phyloP scores from a whole-genome alignment of 2,797 vertebrate species.

The Leptodactylus fallax region DNA sequence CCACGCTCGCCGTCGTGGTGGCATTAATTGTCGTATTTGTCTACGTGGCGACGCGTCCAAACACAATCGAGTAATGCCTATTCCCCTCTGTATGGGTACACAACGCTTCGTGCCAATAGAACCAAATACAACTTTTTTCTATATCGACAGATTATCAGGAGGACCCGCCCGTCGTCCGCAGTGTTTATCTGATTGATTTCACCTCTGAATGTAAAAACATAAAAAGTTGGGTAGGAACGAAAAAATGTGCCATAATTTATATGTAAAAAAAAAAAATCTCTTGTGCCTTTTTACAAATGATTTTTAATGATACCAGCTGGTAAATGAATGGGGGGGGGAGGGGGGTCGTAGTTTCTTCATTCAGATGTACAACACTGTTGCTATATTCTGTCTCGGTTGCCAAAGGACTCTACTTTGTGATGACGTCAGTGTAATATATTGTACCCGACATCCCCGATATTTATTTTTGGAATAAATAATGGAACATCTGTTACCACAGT shows the following conservation, averaged over 20 bases:
- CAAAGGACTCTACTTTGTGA: constrained; percentile 78
- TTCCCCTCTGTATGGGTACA: constrained; percentile 61
- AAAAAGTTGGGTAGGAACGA: constrained; percentile 69
- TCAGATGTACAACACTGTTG: constrained; percentile 34
- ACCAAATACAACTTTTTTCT: constrained; percentile 48
- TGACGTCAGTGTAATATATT: constrained; percentile 76
- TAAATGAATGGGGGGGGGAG: background rate
- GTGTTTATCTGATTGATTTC: constrained; percentile 69
- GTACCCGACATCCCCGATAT: constrained; percentile 74
- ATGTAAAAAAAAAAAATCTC: constrained; percentile 67
- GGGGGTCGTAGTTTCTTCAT: background rate
- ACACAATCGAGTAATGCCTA: constrained; percentile 80
- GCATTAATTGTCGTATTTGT: constrained; percentile 93
- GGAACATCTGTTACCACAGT: constrained; percentile 58
- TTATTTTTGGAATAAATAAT: constrained; percentile 86
- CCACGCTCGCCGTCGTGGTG: constrained; percentile 87
- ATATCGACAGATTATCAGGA: constrained; percentile 64
- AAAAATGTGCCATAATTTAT: constrained; percentile 72
- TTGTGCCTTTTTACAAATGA: constrained; percentile 80
- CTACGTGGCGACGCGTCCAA: constrained; percentile 92
- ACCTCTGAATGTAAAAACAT: constrained; percentile 69
- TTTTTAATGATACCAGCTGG: constrained; percentile 53
- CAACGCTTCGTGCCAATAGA: constrained; percentile 53
- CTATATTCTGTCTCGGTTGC: constrained; percentile 70
- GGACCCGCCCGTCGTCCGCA: constrained; percentile 66